phyloP scores from a whole-genome alignment of 2,888 invertebrate genomes.

The Mystacides longicornis region DNA sequence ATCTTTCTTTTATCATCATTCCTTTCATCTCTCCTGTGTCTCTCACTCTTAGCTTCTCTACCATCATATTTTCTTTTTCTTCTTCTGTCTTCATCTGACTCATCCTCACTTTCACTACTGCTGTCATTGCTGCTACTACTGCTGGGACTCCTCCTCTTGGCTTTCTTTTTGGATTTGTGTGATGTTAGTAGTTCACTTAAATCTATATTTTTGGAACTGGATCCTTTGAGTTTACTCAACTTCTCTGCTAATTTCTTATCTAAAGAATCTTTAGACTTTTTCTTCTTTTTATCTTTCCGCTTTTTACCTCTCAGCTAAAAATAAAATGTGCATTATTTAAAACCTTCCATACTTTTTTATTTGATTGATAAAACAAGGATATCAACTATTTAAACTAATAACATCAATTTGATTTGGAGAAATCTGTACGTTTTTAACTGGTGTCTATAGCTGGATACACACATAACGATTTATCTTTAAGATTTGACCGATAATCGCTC shows the following conservation, averaged over 20 bases:
- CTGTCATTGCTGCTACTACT: slow-evolving; percentile 19
- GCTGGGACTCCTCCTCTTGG: slow-evolving; percentile 27
- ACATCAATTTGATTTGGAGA: too few species aligned
- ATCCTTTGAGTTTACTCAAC: slow-evolving; percentile 57
- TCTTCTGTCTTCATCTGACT: slow-evolving; percentile 25
- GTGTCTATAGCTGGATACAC: too few species aligned
- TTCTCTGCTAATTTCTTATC: slow-evolving; percentile 63
- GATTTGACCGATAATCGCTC: too few species aligned
- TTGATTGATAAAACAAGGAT: too few species aligned
- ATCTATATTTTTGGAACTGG: slow-evolving; percentile 36
- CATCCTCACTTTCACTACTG: too few species aligned
- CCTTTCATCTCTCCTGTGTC: background rate
- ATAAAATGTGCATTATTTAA: too few species aligned
- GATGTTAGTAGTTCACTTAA: slow-evolving; percentile 35
- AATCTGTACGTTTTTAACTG: too few species aligned
- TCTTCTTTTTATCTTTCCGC: slow-evolving; percentile 40
- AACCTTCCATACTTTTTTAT: too few species aligned
- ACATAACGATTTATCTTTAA: too few species aligned
- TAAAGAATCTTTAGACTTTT: slow-evolving; percentile 33
- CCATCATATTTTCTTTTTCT: slow-evolving; percentile 3
- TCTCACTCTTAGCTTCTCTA: background rate
- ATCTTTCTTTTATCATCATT: too few species aligned
- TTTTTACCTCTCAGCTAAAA: slow-evolving; percentile 30
- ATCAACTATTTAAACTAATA: too few species aligned
- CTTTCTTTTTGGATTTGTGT: slow-evolving; percentile 28